Evolutionary conservation across 2,113 vertebrate species (phyloP).

Genomic region (Microcebus griseorufus): DNA sequence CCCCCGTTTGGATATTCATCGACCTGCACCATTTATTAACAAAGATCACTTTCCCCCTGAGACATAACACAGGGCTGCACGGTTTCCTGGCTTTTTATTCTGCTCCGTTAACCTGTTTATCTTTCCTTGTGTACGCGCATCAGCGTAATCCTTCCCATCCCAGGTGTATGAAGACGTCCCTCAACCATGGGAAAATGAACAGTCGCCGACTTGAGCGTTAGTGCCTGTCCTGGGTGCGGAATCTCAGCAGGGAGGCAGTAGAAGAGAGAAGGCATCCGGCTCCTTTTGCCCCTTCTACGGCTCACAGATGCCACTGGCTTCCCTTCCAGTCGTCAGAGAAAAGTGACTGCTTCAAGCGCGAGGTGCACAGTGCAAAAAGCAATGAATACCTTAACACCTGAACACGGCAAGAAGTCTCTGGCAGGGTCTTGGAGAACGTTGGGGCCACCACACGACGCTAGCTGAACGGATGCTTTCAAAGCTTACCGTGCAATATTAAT

Average conservation of each 20-base stretch:
- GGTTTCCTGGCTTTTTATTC: neutral
- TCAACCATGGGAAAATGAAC: conserved; percentile 52
- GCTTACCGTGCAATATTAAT: neutral
- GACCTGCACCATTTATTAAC: neutral
- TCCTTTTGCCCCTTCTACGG: conserved; percentile 37
- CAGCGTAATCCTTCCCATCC: conserved; percentile 23
- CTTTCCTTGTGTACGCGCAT: neutral
- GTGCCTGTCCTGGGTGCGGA: conserved; percentile 63
- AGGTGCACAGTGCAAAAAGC: neutral
- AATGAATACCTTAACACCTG: conserved; percentile 59
- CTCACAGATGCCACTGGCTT: conserved; percentile 59
- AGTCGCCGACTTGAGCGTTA: conserved; percentile 54
- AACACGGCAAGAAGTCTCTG: neutral
- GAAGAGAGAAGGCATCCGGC: conserved; percentile 55
- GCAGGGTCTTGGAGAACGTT: neutral
- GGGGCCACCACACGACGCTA: too few relatives aligned
- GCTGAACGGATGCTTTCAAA: neutral
- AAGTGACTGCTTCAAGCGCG: conserved; percentile 55
- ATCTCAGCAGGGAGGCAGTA: conserved; percentile 62
- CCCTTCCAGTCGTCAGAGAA: conserved; percentile 48
- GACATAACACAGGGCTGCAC: too few relatives aligned
- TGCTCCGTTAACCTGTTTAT: neutral
- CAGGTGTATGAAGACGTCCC: conserved; percentile 29
- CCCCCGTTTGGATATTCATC: neutral
- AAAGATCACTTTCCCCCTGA: neutral